These are phyloP conservation scores for Rhodophaea formosa DNA, from an alignment of 2,888 invertebrate genomes.

Conservation along the genomic window DNA sequence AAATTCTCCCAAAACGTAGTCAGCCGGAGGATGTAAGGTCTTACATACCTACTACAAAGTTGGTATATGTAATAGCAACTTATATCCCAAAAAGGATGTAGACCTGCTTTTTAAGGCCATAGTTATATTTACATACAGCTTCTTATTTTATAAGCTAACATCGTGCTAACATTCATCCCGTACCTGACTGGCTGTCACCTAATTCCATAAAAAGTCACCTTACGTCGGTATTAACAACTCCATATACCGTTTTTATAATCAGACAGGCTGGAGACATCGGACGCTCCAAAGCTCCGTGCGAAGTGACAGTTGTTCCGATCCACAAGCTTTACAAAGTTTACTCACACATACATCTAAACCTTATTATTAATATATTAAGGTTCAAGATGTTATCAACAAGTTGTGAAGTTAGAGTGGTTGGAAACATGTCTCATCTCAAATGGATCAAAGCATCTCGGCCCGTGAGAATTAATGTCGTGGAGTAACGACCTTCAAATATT, in stretches of 20 bases:
- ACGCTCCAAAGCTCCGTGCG: constrained; percentile 63
- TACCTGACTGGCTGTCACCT: background rate
- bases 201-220: background rate
- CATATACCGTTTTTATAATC: constrained; percentile 23
- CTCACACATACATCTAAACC: background rate
- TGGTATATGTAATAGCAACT: no score
- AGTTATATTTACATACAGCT: no score
- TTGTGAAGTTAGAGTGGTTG: constrained; percentile 33
- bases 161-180: background rate
- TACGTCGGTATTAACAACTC: constrained; percentile 14
- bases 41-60: no score
- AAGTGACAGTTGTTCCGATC: constrained; percentile 70
- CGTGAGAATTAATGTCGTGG: constrained; percentile 74
- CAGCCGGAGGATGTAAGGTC: no score
- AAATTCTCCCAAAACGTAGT: no score
- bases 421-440: constrained; percentile 56
- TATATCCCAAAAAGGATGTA: no score
- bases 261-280: constrained; percentile 45
- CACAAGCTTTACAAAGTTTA: constrained; percentile 28
- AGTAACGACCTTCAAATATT: constrained; percentile 62
- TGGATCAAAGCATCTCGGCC: constrained; percentile 58
- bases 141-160: no score
- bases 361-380: constrained; percentile 29
- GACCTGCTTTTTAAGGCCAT: no score
- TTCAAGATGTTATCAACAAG: constrained; percentile 24